Base-by-base conservation (phyloP, 2,113 vertebrate species). In the Ciconia boyciana region DNA sequence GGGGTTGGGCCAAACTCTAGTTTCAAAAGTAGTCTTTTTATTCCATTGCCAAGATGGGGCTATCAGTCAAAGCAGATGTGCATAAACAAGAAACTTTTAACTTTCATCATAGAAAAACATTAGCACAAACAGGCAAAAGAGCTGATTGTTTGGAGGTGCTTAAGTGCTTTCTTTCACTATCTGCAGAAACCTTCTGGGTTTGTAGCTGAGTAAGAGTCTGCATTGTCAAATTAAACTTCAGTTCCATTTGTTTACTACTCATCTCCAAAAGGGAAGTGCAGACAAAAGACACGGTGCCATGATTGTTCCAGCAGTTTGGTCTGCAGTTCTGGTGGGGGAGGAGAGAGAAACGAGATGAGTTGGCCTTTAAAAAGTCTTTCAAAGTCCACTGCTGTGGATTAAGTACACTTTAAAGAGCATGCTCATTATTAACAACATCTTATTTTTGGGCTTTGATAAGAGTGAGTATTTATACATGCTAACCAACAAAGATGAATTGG, bases 131-230 rank as follows among this genome's bases (percentile, higher is more conserved):
- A 79, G 82, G 89, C 81, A 28, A 29, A 85, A 83, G 81, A 84
- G 70, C 25, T 54, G 75, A 85, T 93, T 89, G 83, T 91, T 55
- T 78, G 39, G 83, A 89, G 93, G 91, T 84, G 70, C 87, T 86
- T 2, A n/a, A 75, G 69, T 79, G 90, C 41, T 16, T 7, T 26
- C 83, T 77, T 89, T 57, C 87, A 41, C 87, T 94, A 60, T 96
- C 97, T 95, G 51, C 84, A 95, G 89, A 97, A 91, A 82, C 84
- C 87, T 97, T 93, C 95, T 94, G 93, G 87, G 34, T 61, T 28
- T 77, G 61, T 44, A 71, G 94, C 69, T 77, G 58, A 69, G 9
- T 64, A 80, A 61, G 72, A 82, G 70, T 21, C 44, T 91, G 52
- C 2, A 1, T 58, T 61, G 77, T 89, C 91, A 65, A 93, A 93